Evolutionary conservation across 2,797 vertebrate species (phyloP), one percentile per base, ranked within the genome.

Genomic region (Enteromius radiatus): DNA sequence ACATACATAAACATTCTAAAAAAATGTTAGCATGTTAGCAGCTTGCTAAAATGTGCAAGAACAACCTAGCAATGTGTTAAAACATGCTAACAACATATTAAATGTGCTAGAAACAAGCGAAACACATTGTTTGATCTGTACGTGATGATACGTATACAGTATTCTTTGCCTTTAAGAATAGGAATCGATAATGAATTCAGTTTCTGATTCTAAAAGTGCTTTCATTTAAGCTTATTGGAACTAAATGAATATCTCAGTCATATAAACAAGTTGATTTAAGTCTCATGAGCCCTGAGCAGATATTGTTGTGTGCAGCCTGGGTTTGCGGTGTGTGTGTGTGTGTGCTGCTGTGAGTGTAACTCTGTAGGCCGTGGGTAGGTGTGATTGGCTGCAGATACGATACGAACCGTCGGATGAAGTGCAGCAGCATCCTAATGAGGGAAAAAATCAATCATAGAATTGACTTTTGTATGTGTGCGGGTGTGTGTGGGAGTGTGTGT

Each of bases 401-500:
- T 26, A 7, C 19, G 14, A 5, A 67, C 12, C 12, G 15, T 65
- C 45, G 67, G 31, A 67, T 68, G 17, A 54, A 69, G 11, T 21
- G 47, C 47, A 68, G 31, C 28, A 65, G 76, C 76, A 41, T 54
- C 10, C 33, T 79, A 56, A 69, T 38, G 49, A 54, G 47, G 52
- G n/a, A 56, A 28, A 64, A 79, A 79, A 68, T 79, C 77, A 28
- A 69, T 80, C 36, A 15, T 21, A 80, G 28, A 69, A 59, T 26
- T 69, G 65, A 80, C 49, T 56, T 76, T 4, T 47, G 36, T 59
- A 36, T 33, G 47, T 78, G 54, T 77, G 74, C 71, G 70, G 45
- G 74, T 65, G 78, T 80, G 73, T 86, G 64, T 84, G 80, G 52
- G 76, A 33, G 41, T 70, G 77, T 71, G 64, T 65, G 45, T 76